Evolutionary conservation across 2,797 vertebrate genomes (phyloP).

Genomic region (Spondyliosoma cantharus): DNA sequence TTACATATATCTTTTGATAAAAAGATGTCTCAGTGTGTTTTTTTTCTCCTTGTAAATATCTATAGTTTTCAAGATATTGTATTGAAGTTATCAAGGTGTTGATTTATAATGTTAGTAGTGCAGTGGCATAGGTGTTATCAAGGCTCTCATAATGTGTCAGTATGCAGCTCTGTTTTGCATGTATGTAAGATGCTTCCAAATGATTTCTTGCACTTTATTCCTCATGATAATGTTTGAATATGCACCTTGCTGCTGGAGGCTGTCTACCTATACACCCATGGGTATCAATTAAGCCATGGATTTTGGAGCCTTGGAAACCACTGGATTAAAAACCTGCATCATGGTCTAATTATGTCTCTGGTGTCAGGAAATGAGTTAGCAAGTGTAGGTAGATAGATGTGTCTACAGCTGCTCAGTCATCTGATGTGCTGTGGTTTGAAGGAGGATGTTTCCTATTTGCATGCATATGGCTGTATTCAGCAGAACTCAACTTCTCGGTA

Average conservation of each 20-base stretch:
- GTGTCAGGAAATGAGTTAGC: constrained; percentile 68
- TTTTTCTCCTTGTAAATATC: too few relatives aligned
- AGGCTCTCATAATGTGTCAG: not conserved
- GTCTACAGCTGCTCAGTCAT: constrained; percentile 47
- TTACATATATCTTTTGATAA: too few relatives aligned
- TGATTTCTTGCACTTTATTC: not conserved
- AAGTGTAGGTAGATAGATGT: constrained; percentile 21
- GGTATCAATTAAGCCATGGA: not conserved
- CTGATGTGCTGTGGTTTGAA: constrained; percentile 64
- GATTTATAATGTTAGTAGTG: constrained; percentile 8
- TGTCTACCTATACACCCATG: not conserved
- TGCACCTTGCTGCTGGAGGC: constrained; percentile 5
- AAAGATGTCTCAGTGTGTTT: too few relatives aligned
- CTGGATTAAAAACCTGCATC: constrained; percentile 24
- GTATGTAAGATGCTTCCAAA: not conserved
- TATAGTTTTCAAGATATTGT: too few relatives aligned
- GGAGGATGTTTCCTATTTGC: constrained; percentile 56
- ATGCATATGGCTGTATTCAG: not conserved
- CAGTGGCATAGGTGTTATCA: not conserved
- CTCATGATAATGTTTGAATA: constrained; percentile 9
- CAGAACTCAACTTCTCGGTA: constrained; percentile 16
- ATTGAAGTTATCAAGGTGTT: not conserved
- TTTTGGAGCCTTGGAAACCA: not conserved
- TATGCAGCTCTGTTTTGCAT: constrained; percentile 28
- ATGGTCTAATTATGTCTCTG: constrained; percentile 31